Conservation (phyloP, 2,888 invertebrate genomes). For the Lampropteryx suffumata region DNA sequence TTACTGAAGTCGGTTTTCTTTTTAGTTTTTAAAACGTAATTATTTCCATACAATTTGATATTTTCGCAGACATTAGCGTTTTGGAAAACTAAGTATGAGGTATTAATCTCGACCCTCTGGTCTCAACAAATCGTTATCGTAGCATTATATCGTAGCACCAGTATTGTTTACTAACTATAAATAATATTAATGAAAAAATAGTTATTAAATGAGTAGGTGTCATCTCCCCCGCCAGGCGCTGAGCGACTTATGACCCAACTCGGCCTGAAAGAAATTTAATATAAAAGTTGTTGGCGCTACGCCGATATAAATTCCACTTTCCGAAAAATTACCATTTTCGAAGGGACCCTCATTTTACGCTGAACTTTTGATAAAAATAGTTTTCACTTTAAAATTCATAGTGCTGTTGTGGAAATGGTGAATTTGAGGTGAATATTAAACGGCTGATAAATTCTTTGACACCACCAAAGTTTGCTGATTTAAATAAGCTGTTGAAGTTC, state of each 20-base stretch:
- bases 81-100: no score
- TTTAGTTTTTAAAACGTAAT: no score
- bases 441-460: constrained; percentile 13
- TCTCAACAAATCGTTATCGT: no score
- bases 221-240: constrained; percentile 19
- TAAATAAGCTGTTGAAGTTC: no score
- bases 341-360: constrained; percentile 20
- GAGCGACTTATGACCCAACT: constrained; percentile 34
- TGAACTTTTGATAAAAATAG: constrained; percentile 31
- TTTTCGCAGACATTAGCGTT: no score
- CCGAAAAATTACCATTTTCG: constrained; percentile 39
- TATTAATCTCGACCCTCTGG: no score
- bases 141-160: no score
- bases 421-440: constrained; percentile 11
- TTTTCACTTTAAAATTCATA: constrained; percentile 24
- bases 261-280: constrained; percentile 49
- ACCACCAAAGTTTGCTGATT: constrained; percentile 3
- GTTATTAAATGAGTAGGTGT: constrained; percentile 6
- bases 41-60: no score
- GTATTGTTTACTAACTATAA: no score
- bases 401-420: constrained; percentile 6
- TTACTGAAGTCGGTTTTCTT: no score
- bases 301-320: constrained; percentile 44
- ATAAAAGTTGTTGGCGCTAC: constrained; percentile 45
- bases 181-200: not conserved